These are phyloP conservation scores for Cryptotis parvus DNA, from an alignment of 2,113 vertebrate species.

Conservation along the genomic window DNA sequence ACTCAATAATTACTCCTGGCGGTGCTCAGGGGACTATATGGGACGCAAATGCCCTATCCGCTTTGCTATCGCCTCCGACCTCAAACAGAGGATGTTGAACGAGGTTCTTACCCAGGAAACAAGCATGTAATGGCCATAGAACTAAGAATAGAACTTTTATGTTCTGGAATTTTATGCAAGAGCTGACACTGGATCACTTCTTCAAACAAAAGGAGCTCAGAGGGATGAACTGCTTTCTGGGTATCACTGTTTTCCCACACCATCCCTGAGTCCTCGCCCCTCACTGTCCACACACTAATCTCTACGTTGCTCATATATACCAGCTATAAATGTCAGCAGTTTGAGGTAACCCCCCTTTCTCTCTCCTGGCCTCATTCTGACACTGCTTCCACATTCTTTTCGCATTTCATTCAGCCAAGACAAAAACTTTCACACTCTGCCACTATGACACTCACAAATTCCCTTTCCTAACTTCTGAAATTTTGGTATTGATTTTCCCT, in stretches of 20 bases:
- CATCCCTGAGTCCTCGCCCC: constrained; percentile 25
- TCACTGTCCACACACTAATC: background rate
- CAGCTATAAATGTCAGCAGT: background rate
- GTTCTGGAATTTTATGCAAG: background rate
- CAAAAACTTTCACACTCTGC: background rate
- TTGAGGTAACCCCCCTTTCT: too few species aligned
- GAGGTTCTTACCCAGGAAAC: background rate
- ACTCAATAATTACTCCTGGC: too few species aligned
- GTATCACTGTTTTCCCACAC: constrained; percentile 61
- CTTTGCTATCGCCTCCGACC: too few species aligned
- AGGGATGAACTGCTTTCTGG: background rate
- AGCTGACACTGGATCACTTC: background rate
- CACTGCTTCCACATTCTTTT: background rate
- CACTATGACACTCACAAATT: background rate
- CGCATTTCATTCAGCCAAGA: background rate
- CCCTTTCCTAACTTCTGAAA: background rate
- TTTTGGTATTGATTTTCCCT: background rate
- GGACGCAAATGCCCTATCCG: too few species aligned
- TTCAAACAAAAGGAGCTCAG: background rate
- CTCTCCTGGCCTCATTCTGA: background rate
- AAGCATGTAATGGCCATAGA: background rate
- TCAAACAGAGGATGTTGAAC: background rate
- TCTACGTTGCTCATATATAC: background rate
- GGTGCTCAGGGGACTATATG: too few species aligned
- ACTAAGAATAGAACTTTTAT: background rate